Conservation (phyloP, 1,140 invertebrate species). For the Pseudomyrmex flavicornis region DNA sequence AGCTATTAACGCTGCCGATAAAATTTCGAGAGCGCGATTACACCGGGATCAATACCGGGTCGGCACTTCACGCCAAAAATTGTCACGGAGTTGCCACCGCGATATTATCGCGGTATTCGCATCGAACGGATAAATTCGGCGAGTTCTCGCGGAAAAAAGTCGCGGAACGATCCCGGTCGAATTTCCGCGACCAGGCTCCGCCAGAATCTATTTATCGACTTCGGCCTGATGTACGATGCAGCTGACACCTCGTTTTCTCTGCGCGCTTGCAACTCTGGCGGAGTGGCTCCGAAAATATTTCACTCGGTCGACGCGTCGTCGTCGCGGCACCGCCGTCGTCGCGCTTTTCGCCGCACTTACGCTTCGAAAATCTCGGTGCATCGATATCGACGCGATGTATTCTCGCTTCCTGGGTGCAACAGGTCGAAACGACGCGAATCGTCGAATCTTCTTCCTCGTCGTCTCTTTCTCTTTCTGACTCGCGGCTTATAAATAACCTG, state of each 20-base stretch:
- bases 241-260: conserved; percentile 52
- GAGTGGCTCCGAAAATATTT: conserved; percentile 56
- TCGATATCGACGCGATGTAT: neutral
- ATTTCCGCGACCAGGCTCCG: conserved; percentile 5
- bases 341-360: neutral
- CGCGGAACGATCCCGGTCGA: neutral
- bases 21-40: conserved; percentile 62
- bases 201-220: conserved; percentile 54
- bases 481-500: conserved; percentile 35
- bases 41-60: neutral
- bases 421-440: conserved; percentile 20
- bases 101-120: no score
- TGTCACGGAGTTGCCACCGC: no score
- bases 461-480: no score
- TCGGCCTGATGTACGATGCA: conserved; percentile 43
- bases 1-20: conserved; percentile 66
- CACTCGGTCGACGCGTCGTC: conserved; percentile 36
- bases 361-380: neutral
- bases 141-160: neutral
- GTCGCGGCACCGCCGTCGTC: neutral
- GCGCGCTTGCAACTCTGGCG: conserved; percentile 28
- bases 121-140: conserved; percentile 9
- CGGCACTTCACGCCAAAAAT: no score
- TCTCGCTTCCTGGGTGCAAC: conserved; percentile 49
- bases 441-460: neutral